Percentiles rank a stretch among this genome's conserved stretches.
These are phyloP conservation scores for Sinhomidia bicolor DNA, from an alignment of 2,888 invertebrate genomes.

Conservation along the genomic window DNA sequence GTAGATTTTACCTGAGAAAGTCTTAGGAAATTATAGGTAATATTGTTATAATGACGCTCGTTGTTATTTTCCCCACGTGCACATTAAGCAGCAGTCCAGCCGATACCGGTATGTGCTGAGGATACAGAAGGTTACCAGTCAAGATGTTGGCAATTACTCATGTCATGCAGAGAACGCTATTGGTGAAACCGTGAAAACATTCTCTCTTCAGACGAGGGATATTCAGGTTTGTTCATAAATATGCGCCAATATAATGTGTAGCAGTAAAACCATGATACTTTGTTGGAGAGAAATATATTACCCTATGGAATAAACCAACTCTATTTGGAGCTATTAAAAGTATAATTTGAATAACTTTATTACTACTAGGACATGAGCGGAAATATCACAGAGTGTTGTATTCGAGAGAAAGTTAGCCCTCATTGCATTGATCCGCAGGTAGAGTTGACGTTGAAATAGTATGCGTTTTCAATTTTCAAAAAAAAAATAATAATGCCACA, in stretches of 20 bases:
- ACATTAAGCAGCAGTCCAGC: slow-evolving; percentile 84
- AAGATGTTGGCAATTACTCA: slow-evolving; percentile 90
- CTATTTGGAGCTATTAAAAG: no score
- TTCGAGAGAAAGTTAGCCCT: slow-evolving; percentile 89
- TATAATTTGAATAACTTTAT: slow-evolving; percentile 68
- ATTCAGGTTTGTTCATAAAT: slow-evolving; percentile 70
- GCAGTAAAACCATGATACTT: not conserved
- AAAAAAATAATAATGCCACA: not conserved
- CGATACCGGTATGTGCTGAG: slow-evolving; percentile 89
- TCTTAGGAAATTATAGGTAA: not conserved
- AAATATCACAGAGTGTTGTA: slow-evolving; percentile 91
- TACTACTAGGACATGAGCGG: slow-evolving; percentile 84
- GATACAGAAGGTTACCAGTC: slow-evolving; percentile 87
- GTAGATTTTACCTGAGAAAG: not conserved
- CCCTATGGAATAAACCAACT: no score
- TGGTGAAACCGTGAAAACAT: slow-evolving; percentile 82
- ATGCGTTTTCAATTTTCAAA: not conserved
- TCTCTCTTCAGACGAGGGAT: slow-evolving; percentile 77
- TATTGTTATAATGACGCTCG: slow-evolving; percentile 24
- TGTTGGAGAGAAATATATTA: not conserved
- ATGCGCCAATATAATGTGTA: no score
- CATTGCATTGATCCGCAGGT: slow-evolving; percentile 90
- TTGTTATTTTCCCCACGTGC: slow-evolving; percentile 44
- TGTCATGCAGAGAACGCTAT: slow-evolving; percentile 93
- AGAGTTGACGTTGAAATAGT: no score